These are phyloP conservation scores for Coelinius sp. DNA, from an alignment of 2,888 invertebrate species.

Conservation along the genomic window DNA sequence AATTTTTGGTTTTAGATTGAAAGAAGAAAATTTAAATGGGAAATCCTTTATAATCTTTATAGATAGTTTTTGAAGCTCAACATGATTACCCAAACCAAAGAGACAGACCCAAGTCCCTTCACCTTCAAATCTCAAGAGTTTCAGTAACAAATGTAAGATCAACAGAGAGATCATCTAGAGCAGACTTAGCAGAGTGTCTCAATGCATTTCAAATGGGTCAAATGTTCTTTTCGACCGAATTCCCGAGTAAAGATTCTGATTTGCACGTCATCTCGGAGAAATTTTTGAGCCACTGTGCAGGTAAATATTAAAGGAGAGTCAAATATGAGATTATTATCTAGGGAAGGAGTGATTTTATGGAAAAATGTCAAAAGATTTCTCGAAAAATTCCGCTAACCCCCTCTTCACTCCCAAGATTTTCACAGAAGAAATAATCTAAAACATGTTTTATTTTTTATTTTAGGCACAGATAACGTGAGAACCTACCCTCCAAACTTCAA, in stretches of 20 bases:
- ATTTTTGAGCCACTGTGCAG: constrained; percentile 80
- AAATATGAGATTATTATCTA: constrained; percentile 3
- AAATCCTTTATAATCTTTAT: constrained; percentile 51
- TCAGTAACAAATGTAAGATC: constrained; percentile 80
- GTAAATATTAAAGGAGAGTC: constrained; percentile 58
- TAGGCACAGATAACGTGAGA: constrained; percentile 66
- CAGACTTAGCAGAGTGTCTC: constrained; percentile 85
- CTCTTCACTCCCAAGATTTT: too few relatives aligned
- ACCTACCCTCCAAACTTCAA: constrained; percentile 60
- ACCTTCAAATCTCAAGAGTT: constrained; percentile 85
- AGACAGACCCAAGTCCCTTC: constrained; percentile 90
- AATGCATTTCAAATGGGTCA: constrained; percentile 83
- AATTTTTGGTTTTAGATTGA: neutral
- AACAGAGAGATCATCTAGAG: constrained; percentile 77
- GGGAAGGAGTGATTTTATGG: too few relatives aligned
- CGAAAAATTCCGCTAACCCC: too few relatives aligned
- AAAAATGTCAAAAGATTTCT: too few relatives aligned
- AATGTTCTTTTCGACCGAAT: constrained; percentile 82
- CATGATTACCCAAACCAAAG: constrained; percentile 84
- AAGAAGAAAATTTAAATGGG: neutral
- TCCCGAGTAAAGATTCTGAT: constrained; percentile 81
- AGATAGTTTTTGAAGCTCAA: constrained; percentile 86
- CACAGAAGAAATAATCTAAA: too few relatives aligned
- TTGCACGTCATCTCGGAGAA: constrained; percentile 86
- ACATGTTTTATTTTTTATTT: constrained; percentile 24